Evolutionary conservation across 1,140 invertebrate genomes (phyloP).

Genomic region (Apis dorsata): DNA sequence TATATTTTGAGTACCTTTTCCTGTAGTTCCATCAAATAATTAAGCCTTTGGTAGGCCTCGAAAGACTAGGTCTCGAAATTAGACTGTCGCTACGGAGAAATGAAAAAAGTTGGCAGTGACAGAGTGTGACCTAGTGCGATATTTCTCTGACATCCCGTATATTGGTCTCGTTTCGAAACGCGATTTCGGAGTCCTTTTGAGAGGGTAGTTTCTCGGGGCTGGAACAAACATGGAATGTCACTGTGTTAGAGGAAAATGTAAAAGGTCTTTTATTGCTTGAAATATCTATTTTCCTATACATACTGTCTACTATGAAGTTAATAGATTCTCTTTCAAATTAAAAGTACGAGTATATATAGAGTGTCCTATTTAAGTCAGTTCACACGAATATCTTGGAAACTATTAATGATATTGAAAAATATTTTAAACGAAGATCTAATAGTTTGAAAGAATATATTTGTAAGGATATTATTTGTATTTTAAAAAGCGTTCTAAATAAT

Average conservation of each 20-base stretch:
- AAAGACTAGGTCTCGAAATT: neutral
- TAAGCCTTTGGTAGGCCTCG: constrained; percentile 17
- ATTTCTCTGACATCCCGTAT: neutral
- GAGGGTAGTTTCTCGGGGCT: neutral
- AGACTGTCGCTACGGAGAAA: constrained; percentile 32
- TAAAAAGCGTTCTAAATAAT: too few species aligned
- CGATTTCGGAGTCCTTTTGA: constrained; percentile 9
- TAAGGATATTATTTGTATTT: too few species aligned
- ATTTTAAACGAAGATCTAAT: too few species aligned
- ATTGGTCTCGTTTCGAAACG: constrained; percentile 21
- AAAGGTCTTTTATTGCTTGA: constrained; percentile 7
- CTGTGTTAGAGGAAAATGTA: neutral
- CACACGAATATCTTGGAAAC: too few species aligned
- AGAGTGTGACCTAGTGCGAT: constrained; percentile 30
- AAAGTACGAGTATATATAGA: neutral
- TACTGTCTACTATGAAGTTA: neutral
- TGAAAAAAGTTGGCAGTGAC: constrained; percentile 39
- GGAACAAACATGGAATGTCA: neutral
- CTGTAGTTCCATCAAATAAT: constrained; percentile 18
- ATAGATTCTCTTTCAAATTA: neutral
- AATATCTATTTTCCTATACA: constrained; percentile 7
- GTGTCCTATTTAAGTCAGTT: too few species aligned
- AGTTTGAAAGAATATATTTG: too few species aligned
- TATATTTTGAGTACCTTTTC: neutral
- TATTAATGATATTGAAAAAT: too few species aligned